A percentile compares a stretch with the other conserved stretches of the same genome.
phyloP scores from a whole-genome alignment of 2,797 vertebrate species.

The Notoglanidium macrostoma region DNA sequence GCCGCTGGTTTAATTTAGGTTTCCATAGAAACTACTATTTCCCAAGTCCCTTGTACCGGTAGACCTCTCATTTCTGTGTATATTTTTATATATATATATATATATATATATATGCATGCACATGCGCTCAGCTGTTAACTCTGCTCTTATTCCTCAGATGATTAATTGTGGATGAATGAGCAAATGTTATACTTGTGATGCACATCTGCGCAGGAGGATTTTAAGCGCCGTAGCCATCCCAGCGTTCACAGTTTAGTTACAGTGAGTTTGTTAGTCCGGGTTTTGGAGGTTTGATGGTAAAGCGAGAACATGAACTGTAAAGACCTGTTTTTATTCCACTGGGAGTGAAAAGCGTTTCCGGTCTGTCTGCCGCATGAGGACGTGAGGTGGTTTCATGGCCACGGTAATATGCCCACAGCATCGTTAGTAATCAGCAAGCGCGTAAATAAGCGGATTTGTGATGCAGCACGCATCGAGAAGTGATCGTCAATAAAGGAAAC shows the following conservation, averaged over 20 bases:
- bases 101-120: too few species aligned
- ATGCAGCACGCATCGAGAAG: neutral
- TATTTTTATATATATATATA: too few species aligned
- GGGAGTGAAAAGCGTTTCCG: neutral
- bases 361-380: neutral
- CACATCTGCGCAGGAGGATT: too few species aligned
- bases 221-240: too few species aligned
- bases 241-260: neutral
- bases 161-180: too few species aligned
- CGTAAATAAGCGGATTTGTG: neutral
- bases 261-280: neutral
- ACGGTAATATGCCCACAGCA: neutral
- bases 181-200: too few species aligned
- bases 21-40: neutral
- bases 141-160: too few species aligned
- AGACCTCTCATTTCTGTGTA: too few species aligned
- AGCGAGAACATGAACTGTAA: too few species aligned
- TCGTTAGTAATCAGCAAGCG: neutral
- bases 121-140: too few species aligned
- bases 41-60: too few species aligned
- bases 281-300: neutral
- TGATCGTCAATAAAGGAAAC: neutral
- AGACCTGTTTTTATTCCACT: neutral
- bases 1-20: neutral
- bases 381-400: neutral